Base-by-base conservation (phyloP, 2,888 invertebrate species). In the Anoncus sp. region DNA sequence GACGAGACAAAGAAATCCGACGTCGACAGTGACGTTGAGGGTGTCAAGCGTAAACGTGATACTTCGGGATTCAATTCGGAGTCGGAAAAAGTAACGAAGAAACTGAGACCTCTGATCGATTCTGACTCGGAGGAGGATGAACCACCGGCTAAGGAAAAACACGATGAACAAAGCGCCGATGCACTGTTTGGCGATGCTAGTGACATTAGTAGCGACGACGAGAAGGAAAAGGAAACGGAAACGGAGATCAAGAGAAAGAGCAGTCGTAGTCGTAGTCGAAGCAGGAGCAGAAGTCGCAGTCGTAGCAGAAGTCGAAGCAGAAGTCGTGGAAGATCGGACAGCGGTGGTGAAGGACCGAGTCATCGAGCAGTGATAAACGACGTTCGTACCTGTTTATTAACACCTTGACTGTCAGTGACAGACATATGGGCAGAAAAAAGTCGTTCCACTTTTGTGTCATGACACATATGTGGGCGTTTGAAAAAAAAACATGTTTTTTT, bases 101-200 rank as follows among this genome's bases (percentile, higher is more conserved):
- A 93, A 87, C 93, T 92, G 79, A 90, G 91, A 10, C 91, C 91
- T 0, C 85, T 95, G 1, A 93, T 95, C 6, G 95, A 95, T 84
- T 94, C 96, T 0, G 96, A 96, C 80, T 94, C 94, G 77, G 96
- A 95, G 57, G 94, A 94, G 10, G 93, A 93, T 47, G 51, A 55
- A 20, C 88, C 85, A 53, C 83, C 83, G 62, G 71, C 62, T 0
- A 83, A 82, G 24, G 84, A 80, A 18, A 82, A 92, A 51, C 90
- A 91, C 70, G 91, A 92, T 55, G 93, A 92, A 31, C 95, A 95
- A 63, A 95, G 95, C 35, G 96, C 97, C 0, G 96, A 96, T 81
- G 97, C 97, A 9, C 92, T 98, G 31, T 98, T 98, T 91, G 98
- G 98, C 12, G 98, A 98, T 92, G 98, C 98, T 16, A 96, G 97